These are phyloP conservation scores for Rafetus swinhoei DNA, from an alignment of 2,113 vertebrate genomes.

Conservation along the genomic window DNA sequence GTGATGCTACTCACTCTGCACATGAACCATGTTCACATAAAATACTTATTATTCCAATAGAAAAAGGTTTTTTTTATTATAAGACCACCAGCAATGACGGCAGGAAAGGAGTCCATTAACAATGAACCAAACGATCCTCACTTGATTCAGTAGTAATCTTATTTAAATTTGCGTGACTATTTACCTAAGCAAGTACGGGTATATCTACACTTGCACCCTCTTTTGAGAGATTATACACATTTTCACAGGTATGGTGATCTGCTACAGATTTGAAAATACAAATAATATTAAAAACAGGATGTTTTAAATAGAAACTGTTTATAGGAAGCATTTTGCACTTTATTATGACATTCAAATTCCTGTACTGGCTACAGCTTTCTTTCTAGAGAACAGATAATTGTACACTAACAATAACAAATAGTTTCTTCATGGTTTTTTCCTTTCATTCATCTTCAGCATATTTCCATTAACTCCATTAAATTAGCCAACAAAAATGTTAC, in stretches of 20 bases:
- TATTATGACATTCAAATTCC: not conserved
- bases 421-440: not conserved
- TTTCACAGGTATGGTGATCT: not conserved
- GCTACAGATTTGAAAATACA: not conserved
- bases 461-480: constrained; percentile 2
- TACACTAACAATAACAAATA: not conserved
- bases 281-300: not conserved
- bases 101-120: not conserved
- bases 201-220: too few species aligned
- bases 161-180: not conserved
- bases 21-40: not conserved
- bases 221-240: not conserved
- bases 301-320: not conserved
- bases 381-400: not conserved
- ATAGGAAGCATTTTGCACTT: not conserved
- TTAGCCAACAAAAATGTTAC: constrained; percentile 50
- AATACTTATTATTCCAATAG: not conserved
- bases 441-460: constrained; percentile 1
- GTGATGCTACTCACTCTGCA: not conserved
- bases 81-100: not conserved
- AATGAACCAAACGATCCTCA: not conserved
- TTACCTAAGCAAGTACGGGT: not conserved
- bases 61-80: not conserved
- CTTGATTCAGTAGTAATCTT: not conserved
- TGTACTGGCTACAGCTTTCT: not conserved